Evolutionary conservation across 2,113 vertebrate genomes (phyloP), one percentile per base, ranked within the genome.

Genomic region (human (Homo sapiens)): DNA sequence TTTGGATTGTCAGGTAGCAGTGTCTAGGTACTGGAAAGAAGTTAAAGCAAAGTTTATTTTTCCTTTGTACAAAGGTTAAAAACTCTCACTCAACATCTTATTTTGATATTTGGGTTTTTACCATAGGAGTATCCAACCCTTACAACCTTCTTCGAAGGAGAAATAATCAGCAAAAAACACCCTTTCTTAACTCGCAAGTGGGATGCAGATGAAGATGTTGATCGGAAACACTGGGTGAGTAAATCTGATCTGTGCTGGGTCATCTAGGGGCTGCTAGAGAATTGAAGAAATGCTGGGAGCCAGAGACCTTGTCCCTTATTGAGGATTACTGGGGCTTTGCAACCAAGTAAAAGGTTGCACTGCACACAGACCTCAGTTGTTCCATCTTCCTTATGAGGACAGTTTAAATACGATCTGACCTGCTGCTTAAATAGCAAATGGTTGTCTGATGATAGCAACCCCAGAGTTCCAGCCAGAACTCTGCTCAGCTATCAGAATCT

Each of bases 191-290:
- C 99, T 0, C 99, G 99, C 83, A 99, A 99, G 97, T 99, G 99
- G 99, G 99, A 99, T 4, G 99, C 99, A 0, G 99, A 99, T 1
- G 99, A 99, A 97, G 99, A 99, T 0, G 99, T 99, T 89, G 99
- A 99, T 98, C 99, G 99, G 91, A 99, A 99, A 97, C 99, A 99
- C 98, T 99, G 99, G 99, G 99, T 99, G 98, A 98, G 96, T 93
- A 57, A 57, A 27, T 55, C 16, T 27, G 43, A 22, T 89, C 23
- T n/a, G 14, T 40, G 52, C 14, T 17, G 72, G 43, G 59, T 40
- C 20, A 5, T 17, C 40, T 5, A 7, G 32, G 66, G 48, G 38
- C 43, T 45, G 38, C 83, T 59, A 11, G 43, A 32, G 11, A n/a
- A 16, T 32, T 27, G 27, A 73, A 40, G 66, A 50, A 43, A 68